Percentiles rank a stretch among this genome's conserved stretches.
These are phyloP conservation scores for Prietella phreatophila DNA, from an alignment of 2,113 vertebrate species.

Conservation along the genomic window DNA sequence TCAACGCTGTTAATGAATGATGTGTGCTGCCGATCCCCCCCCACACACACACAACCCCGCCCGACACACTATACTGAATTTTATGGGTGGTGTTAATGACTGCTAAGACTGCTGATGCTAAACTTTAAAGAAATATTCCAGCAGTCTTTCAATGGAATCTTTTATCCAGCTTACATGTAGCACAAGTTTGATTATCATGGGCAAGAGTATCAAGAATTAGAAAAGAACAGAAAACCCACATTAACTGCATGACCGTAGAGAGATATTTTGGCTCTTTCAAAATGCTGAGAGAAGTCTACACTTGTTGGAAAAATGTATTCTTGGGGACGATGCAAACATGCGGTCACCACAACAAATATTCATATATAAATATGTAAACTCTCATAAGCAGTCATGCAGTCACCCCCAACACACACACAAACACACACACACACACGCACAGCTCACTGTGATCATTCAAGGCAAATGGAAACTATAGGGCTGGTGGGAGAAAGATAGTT, in stretches of 20 bases:
- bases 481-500: constrained; percentile 26
- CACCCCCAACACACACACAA: neutral
- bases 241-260: neutral
- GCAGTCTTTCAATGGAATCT: neutral
- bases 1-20: neutral
- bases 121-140: neutral
- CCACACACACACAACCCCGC: too few relatives aligned
- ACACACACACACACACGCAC: constrained; percentile 10
- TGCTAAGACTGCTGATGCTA: neutral
- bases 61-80: neutral
- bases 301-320: neutral
- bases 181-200: neutral
- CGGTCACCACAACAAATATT: neutral
- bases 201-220: neutral
- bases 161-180: neutral
- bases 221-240: constrained; percentile 1
- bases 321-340: neutral
- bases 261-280: neutral
- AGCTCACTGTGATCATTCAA: neutral
- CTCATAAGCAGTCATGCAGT: neutral
- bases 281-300: neutral
- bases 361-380: constrained; percentile 16
- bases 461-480: constrained; percentile 29
- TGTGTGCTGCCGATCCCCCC: neutral
- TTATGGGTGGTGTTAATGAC: neutral